Evolutionary conservation across 2,888 invertebrate genomes (phyloP), one percentile per base, ranked within the genome.

Genomic region (Acleris sparsana): DNA sequence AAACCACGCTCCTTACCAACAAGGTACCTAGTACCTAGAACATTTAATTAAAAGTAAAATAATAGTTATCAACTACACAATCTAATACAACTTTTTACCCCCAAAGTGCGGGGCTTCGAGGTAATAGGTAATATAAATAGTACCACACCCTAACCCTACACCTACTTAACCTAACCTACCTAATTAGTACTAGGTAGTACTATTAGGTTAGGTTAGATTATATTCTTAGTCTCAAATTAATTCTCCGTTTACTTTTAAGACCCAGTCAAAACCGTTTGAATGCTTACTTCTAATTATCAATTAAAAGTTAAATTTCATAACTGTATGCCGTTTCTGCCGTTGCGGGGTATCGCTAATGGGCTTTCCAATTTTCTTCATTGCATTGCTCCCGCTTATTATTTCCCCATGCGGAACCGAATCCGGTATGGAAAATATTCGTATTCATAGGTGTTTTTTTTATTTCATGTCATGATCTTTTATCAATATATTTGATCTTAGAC

Each of bases 341-440:
- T 48, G 53, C 33, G 22, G 48, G 18, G 48, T 55, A 55, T 49
- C 64, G 51, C 64, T 65, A 65, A 65, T 65, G 51, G 60, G 64
- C 55, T 65, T 51, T 65, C 55, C 60, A 60, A 65, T 60, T 60
- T 65, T 60, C 64, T 65, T 55, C 60, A 53, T 53, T 53, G 59
- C 59, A 53, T 64, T 39, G 53, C 53, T 65, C 59, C 20, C 55
- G 60, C 49, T 60, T 65, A 64, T 63, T 63, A 64, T 64, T 59
- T 64, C 59, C 48, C 33, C 48, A 49, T 62, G 49, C 16, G 22
- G 48, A 18, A 53, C 18, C 39, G 39, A 53, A 39, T 55, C 18
- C 18, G 16, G 46, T 25, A 46, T 33, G 18, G 18, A 29, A 44
- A 43, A 13, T 60, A 43, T 60, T 18, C 46, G n/a, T 16, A 46